phyloP scores from a whole-genome alignment of 2,797 vertebrate species.

The Myioborus miniatus region DNA sequence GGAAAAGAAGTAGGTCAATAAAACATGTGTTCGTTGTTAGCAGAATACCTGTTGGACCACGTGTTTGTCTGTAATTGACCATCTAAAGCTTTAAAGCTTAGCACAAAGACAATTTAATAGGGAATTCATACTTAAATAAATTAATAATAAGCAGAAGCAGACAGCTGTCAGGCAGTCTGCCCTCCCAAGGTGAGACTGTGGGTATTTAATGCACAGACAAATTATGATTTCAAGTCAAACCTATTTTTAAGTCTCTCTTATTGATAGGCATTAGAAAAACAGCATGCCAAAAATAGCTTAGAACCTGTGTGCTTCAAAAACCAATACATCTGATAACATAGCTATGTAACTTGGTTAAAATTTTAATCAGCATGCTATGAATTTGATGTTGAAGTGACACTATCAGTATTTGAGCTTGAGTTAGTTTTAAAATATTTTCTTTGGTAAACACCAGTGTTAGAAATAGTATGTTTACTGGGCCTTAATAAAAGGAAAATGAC shows the following conservation, averaged over 20 bases:
- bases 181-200: neutral
- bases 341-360: neutral
- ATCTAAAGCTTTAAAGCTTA: constrained; percentile 64
- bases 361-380: neutral
- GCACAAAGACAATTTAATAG: constrained; percentile 38
- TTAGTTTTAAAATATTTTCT: neutral
- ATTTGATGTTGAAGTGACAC: neutral
- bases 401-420: neutral
- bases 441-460: neutral
- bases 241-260: constrained; percentile 14
- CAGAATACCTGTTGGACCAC: constrained; percentile 48
- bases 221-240: neutral
- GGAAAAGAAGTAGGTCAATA: constrained; percentile 65
- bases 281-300: neutral
- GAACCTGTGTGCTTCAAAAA: neutral
- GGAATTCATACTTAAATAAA: constrained; percentile 55
- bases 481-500: neutral
- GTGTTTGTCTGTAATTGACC: constrained; percentile 49
- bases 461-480: neutral
- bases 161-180: neutral
- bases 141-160: constrained; percentile 35
- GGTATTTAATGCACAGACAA: constrained; percentile 3
- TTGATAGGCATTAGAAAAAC: neutral
- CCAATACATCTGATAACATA: neutral
- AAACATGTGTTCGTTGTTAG: constrained; percentile 62